Base-by-base conservation (phyloP, 2,888 invertebrate genomes). In the Drosophila phalerata region DNA sequence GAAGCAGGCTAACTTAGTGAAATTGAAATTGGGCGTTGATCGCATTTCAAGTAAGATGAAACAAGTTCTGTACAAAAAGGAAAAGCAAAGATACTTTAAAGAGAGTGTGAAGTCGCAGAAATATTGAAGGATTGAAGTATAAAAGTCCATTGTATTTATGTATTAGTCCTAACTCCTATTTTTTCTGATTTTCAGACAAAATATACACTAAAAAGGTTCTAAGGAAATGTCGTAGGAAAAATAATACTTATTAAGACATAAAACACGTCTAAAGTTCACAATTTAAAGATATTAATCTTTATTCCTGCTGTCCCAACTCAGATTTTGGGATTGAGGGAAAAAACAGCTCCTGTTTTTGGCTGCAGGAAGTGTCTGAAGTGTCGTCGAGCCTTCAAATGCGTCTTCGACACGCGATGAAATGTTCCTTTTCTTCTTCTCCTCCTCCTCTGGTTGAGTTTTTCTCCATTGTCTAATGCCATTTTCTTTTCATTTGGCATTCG, bases 351-450 rank as follows among this genome's bases (percentile, higher is more conserved):
- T 42, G 56, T 47, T 43, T 53, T 47, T 60, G 58, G 43, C 67
- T 60, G 57, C 85, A 42, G 85, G 84, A 84, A 81, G 70, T 79
- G 85, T 81, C 83, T 85, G 76, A 80, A 85, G 81, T 81, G 81
- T 83, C 75, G 77, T 79, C 79, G 79, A 68, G 81, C 64, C 75
- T 83, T 85, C 78, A 84, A 85, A 85, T 84, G 78, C 76, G 80
- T 76, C 72, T 78, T 75, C 69, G 66, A 85, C 84, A 85, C 72
- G 81, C 84, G 81, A 85, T 80, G 79, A 76, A 75, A 78, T 78
- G 79, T 72, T 72, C 70, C 71, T 72, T 58, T 61, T 48, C 60
- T 53, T 22, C 67, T 45, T 40, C 34, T 5, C 0, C 13, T 49
- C 17, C 22, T 77, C 58, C 55, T 2, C 22, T 25, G 25, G 65